These are phyloP conservation scores for Eristalis tenax DNA, from an alignment of 2,888 invertebrate genomes.

Conservation along the genomic window DNA sequence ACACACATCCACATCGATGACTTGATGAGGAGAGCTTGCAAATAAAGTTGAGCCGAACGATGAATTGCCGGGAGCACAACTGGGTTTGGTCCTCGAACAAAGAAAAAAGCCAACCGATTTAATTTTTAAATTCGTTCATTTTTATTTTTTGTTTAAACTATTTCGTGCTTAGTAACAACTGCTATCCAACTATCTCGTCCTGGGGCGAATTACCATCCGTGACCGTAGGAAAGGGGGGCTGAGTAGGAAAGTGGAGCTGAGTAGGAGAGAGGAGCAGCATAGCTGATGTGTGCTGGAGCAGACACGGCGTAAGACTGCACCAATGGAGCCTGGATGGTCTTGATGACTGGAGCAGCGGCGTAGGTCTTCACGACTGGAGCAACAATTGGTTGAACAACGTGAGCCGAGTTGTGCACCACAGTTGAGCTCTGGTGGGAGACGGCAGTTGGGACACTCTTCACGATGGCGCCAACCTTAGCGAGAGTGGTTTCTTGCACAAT, in stretches of 20 bases:
- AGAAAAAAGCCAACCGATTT: not conserved
- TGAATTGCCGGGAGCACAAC: too few species aligned
- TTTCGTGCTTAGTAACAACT: constrained; percentile 59
- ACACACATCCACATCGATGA: too few species aligned
- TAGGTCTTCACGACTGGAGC: constrained; percentile 76
- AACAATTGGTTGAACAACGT: constrained; percentile 77
- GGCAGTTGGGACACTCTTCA: constrained; percentile 82
- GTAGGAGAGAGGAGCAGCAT: constrained; percentile 57
- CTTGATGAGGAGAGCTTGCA: too few species aligned
- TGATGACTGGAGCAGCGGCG: constrained; percentile 73
- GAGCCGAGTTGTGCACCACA: constrained; percentile 81
- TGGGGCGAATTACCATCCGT: constrained; percentile 74
- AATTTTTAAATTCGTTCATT: constrained; percentile 28
- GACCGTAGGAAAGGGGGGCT: constrained; percentile 70
- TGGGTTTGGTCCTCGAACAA: not conserved
- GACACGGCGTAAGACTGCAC: not conserved
- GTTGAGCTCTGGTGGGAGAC: constrained; percentile 82
- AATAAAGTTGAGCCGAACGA: too few species aligned
- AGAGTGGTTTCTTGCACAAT: constrained; percentile 77
- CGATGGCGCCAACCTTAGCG: constrained; percentile 77
- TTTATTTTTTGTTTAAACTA: constrained; percentile 48
- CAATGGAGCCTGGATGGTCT: constrained; percentile 69
- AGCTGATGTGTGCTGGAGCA: constrained; percentile 63
- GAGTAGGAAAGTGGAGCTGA: constrained; percentile 72
- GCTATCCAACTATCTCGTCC: constrained; percentile 59